A percentile compares a stretch with the other conserved stretches of the same genome.
phyloP scores from a whole-genome alignment of 2,113 vertebrate species.

The Misgurnus mizolepis region DNA sequence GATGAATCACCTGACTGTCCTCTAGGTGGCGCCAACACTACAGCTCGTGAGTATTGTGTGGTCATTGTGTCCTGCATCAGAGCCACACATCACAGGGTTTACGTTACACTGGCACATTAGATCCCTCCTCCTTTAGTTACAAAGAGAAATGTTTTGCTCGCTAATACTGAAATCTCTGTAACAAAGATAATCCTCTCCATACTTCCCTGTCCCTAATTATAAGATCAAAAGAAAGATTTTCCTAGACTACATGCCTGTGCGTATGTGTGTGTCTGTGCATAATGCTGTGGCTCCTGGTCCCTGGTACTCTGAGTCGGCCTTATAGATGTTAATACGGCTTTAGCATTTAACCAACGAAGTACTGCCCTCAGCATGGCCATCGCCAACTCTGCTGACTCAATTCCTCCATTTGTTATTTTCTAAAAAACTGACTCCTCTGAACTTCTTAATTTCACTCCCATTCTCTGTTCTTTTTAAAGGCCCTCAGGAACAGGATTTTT shows the following conservation, averaged over 20 bases:
- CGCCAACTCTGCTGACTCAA: slow-evolving; percentile 37
- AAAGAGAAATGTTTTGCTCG: slow-evolving; percentile 25
- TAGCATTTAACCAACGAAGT: neutral
- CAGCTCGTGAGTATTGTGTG: neutral
- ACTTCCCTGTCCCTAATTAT: slow-evolving; percentile 38
- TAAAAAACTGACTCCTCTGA: neutral
- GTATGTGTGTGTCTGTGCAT: neutral
- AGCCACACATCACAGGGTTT: neutral
- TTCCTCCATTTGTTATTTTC: slow-evolving; percentile 16
- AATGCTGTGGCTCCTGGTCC: slow-evolving; percentile 63
- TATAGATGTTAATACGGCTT: slow-evolving; percentile 21
- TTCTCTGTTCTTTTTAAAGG: neutral
- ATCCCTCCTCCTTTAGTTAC: slow-evolving; percentile 41
- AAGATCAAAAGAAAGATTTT: slow-evolving; percentile 44
- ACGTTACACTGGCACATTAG: neutral
- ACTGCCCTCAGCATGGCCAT: slow-evolving; percentile 23
- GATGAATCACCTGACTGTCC: neutral
- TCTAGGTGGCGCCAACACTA: slow-evolving; percentile 45
- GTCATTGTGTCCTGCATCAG: too few species aligned
- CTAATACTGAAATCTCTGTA: slow-evolving; percentile 23
- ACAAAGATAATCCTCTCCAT: slow-evolving; percentile 34
- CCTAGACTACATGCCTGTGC: slow-evolving; percentile 25
- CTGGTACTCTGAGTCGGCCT: slow-evolving; percentile 52
- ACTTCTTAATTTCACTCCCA: neutral
- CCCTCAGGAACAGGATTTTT: too few species aligned